phyloP scores from a whole-genome alignment of 2,888 invertebrate genomes.

The Drosophila hamatofila region DNA sequence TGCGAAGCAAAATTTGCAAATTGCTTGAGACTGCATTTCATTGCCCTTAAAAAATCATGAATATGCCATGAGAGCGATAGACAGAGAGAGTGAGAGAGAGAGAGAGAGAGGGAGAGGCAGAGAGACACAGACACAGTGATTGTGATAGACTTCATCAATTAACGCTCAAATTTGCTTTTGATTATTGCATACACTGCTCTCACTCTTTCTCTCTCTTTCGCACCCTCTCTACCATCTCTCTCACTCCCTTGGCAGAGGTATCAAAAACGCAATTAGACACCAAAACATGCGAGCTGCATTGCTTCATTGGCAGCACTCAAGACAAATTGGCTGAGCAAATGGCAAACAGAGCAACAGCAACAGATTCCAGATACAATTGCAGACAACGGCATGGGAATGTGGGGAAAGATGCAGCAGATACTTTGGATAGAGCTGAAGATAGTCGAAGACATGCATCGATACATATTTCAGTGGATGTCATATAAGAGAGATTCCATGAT shows the following conservation, averaged over 20 bases:
- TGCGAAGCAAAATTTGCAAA: conserved; percentile 19
- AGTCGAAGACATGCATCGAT: background rate
- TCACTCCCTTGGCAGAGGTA: conserved; percentile 7
- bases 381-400: background rate
- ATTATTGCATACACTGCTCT: conserved; percentile 7
- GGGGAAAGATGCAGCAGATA: background rate
- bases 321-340: conserved; percentile 34
- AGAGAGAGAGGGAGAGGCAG: background rate
- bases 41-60: background rate
- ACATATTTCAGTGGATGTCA: too few species aligned
- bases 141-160: background rate
- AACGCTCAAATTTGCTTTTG: background rate
- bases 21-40: conserved; percentile 1
- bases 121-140: background rate
- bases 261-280: conserved; percentile 52
- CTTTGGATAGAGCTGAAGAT: background rate
- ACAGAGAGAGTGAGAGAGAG: background rate
- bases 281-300: conserved; percentile 21
- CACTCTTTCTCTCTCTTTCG: background rate
- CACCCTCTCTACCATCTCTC: background rate
- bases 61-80: conserved; percentile 6
- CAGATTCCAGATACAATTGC: background rate
- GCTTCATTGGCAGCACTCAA: conserved; percentile 38
- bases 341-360: conserved; percentile 8
- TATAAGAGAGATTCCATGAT: too few species aligned